Evolutionary conservation across 2,888 invertebrate species (phyloP).

Genomic region (Marasmarcha lunaedactyla): DNA sequence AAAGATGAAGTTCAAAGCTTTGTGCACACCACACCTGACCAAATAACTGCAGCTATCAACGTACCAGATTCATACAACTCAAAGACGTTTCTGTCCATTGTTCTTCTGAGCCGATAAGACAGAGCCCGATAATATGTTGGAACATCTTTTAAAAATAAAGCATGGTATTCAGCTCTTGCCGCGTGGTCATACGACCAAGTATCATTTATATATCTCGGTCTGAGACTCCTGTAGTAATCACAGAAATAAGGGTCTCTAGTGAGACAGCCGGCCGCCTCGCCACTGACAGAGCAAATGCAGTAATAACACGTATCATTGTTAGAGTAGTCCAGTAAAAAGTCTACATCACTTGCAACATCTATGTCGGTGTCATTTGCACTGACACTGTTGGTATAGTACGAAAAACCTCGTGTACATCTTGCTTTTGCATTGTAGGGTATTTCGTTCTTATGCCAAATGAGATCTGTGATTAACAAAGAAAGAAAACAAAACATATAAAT

Average conservation of each 20-base stretch:
- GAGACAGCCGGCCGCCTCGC: conserved; percentile 28
- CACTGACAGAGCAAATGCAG: conserved; percentile 39
- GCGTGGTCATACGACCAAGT: conserved; percentile 21
- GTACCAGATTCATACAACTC: neutral
- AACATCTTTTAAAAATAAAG: conserved; percentile 34
- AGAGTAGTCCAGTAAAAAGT: conserved; percentile 32
- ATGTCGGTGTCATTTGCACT: conserved; percentile 37
- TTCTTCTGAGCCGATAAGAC: conserved; percentile 43
- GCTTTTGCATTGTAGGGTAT: conserved; percentile 40
- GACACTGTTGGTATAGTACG: conserved; percentile 45
- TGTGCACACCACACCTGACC: neutral
- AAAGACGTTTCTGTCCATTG: conserved; percentile 34
- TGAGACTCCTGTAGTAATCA: conserved; percentile 27
- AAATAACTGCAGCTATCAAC: neutral
- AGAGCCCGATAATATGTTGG: conserved; percentile 41
- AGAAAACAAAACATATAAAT: neutral
- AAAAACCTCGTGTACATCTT: conserved; percentile 33
- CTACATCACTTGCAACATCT: conserved; percentile 26
- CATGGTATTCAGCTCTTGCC: conserved; percentile 27
- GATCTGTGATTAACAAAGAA: conserved; percentile 26
- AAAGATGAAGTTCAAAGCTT: neutral
- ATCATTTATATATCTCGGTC: too few relatives aligned
- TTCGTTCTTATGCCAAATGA: conserved; percentile 53
- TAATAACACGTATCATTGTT: conserved; percentile 30
- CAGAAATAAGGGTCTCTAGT: conserved; percentile 34